Evolutionary conservation across 2,113 vertebrate species (phyloP).

Genomic region (Thymallus thymallus): DNA sequence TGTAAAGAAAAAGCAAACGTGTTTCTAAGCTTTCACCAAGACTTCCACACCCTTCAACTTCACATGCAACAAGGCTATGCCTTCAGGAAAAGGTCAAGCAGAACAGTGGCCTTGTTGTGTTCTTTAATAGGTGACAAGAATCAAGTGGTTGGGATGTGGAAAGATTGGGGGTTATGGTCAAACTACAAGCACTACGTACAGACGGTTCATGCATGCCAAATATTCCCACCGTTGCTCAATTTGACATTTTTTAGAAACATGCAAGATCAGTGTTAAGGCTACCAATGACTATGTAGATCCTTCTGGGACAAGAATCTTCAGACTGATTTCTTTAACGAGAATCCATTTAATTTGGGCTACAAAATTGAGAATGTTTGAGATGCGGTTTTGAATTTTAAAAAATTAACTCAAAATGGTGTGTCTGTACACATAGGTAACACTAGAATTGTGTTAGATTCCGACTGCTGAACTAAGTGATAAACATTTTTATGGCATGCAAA

Average conservation of each 20-base stretch:
- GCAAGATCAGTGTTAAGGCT: constrained; percentile 61
- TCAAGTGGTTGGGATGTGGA: not conserved
- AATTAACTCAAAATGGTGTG: constrained; percentile 43
- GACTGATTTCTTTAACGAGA: constrained; percentile 49
- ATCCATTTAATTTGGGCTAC: not conserved
- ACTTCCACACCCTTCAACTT: not conserved
- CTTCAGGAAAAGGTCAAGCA: constrained; percentile 35
- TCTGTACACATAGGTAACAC: constrained; percentile 50
- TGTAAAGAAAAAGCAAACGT: not conserved
- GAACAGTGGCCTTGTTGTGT: constrained; percentile 17
- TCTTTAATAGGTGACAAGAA: not conserved
- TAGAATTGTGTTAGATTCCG: constrained; percentile 27
- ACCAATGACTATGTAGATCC: constrained; percentile 49
- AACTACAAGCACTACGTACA: constrained; percentile 2
- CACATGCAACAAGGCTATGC: constrained; percentile 53
- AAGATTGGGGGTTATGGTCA: constrained; percentile 1
- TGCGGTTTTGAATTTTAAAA: too few relatives aligned
- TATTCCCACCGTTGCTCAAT: constrained; percentile 4
- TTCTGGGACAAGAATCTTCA: constrained; percentile 53
- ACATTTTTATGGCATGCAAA: constrained; percentile 61
- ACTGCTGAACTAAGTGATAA: constrained; percentile 51
- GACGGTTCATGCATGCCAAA: constrained; percentile 48
- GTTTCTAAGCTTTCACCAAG: not conserved
- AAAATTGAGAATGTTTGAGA: too few relatives aligned
- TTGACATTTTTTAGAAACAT: constrained; percentile 45